These are phyloP conservation scores for Leptinotarsa peninsularis DNA, from an alignment of 2,888 invertebrate species.

Conservation along the genomic window DNA sequence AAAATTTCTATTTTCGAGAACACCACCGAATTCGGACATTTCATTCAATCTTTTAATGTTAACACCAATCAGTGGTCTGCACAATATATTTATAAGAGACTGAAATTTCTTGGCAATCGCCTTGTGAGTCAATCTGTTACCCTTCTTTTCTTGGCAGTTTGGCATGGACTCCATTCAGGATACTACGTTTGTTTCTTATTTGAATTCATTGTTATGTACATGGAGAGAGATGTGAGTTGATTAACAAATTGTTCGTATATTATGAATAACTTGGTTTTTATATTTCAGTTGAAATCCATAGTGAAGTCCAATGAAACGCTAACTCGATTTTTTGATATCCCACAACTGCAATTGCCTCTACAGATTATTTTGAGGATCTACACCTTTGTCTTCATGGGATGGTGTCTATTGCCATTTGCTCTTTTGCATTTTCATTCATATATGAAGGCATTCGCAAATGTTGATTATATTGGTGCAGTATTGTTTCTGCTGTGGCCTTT, in stretches of 20 bases:
- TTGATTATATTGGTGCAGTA: slow-evolving; percentile 78
- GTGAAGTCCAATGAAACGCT: slow-evolving; percentile 69
- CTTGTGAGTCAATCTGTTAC: slow-evolving; percentile 84
- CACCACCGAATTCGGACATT: slow-evolving; percentile 85
- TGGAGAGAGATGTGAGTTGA: slow-evolving; percentile 83
- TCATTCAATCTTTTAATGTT: slow-evolving; percentile 92
- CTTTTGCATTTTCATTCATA: slow-evolving; percentile 78
- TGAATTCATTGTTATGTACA: slow-evolving; percentile 88
- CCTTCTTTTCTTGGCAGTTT: slow-evolving; percentile 88
- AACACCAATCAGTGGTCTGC: slow-evolving; percentile 96
- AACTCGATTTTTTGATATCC: slow-evolving; percentile 65
- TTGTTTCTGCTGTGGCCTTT: slow-evolving; percentile 76
- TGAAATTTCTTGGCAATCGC: slow-evolving; percentile 89
- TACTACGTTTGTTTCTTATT: slow-evolving; percentile 94
- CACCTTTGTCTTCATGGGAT: slow-evolving; percentile 86
- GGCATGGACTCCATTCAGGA: slow-evolving; percentile 96
- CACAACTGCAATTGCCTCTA: slow-evolving; percentile 65
- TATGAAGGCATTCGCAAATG: slow-evolving; percentile 72
- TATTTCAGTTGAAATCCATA: slow-evolving; percentile 70
- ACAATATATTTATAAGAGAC: slow-evolving; percentile 92
- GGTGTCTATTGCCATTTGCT: slow-evolving; percentile 81
- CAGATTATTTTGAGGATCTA: slow-evolving; percentile 77
- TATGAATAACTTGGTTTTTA: slow-evolving; percentile 32
- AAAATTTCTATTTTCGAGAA: slow-evolving; percentile 85
- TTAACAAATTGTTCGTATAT: not conserved